phyloP scores from a whole-genome alignment of 2,888 invertebrate species.

The Xestobium rufovillosum region DNA sequence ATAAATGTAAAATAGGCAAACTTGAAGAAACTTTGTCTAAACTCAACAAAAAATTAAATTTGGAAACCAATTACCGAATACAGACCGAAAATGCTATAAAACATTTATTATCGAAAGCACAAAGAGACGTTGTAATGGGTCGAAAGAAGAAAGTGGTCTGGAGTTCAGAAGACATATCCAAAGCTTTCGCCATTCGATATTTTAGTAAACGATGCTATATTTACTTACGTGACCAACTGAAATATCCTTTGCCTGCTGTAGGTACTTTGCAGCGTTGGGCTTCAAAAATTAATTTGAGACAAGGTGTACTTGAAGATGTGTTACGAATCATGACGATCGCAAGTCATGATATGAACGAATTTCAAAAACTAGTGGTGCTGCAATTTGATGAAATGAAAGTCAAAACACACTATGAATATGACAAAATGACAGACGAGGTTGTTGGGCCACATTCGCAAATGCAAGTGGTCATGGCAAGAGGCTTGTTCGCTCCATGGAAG shows the following conservation, averaged over 20 bases:
- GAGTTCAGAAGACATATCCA: slow-evolving; percentile 15
- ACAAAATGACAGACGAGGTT: slow-evolving; percentile 11
- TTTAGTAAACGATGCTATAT: slow-evolving; percentile 18
- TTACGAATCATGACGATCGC: slow-evolving; percentile 15
- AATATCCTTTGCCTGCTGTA: slow-evolving; percentile 14
- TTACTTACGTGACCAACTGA: slow-evolving; percentile 13
- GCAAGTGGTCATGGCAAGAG: too few species aligned
- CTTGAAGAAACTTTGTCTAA: too few species aligned
- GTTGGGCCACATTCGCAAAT: too few species aligned
- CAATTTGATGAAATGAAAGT: slow-evolving; percentile 19
- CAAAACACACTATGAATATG: too few species aligned
- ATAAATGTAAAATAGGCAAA: too few species aligned
- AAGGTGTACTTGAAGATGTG: slow-evolving; percentile 13
- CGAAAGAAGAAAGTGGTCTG: slow-evolving; percentile 17
- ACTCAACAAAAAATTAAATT: too few species aligned
- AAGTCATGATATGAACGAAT: slow-evolving; percentile 11
- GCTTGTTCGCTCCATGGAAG: too few species aligned
- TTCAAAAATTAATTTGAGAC: too few species aligned
- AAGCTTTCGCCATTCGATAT: slow-evolving; percentile 17
- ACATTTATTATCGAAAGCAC: too few species aligned
- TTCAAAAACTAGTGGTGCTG: slow-evolving; percentile 13
- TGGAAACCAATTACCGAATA: too few species aligned
- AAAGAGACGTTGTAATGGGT: slow-evolving; percentile 10
- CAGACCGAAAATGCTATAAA: too few species aligned
- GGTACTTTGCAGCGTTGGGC: slow-evolving; percentile 13